phyloP scores from a whole-genome alignment of 2,797 vertebrate species.

The Podarcis siculus region DNA sequence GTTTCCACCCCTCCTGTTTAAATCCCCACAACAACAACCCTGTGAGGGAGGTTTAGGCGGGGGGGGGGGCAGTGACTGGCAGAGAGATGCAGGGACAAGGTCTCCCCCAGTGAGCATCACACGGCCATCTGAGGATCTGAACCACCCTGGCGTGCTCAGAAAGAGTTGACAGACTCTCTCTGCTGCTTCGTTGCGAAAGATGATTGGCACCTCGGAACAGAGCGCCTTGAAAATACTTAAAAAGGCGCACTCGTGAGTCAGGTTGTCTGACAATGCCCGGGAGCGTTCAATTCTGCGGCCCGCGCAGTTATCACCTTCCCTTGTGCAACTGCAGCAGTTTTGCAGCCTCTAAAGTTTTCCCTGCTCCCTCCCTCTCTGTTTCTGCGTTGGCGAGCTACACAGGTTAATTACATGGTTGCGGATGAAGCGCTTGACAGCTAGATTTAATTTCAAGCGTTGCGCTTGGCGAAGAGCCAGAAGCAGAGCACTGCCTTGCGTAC shows the following conservation, averaged over 20 bases:
- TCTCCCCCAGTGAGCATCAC: no score
- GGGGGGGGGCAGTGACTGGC: no score
- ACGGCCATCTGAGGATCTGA: no score
- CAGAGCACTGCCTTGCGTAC: not conserved
- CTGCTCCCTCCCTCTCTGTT: not conserved
- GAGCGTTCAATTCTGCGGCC: not conserved
- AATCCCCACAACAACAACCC: no score
- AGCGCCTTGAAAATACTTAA: not conserved
- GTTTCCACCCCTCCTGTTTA: not conserved
- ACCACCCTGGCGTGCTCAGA: not conserved
- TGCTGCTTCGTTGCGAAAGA: no score
- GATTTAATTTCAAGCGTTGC: not conserved
- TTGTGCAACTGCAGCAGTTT: not conserved
- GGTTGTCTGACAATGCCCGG: constrained; percentile 4
- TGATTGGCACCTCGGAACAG: not conserved
- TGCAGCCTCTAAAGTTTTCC: not conserved
- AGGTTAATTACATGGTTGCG: not conserved
- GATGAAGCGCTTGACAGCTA: not conserved
- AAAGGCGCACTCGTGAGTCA: not conserved
- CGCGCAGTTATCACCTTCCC: not conserved
- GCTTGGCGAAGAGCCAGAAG: not conserved
- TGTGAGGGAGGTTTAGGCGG: no score
- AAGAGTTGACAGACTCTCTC: no score
- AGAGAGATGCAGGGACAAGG: no score
- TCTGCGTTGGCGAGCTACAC: constrained; percentile 2